Percentiles rank a stretch among this genome's conserved stretches.
Conservation (phyloP, 2,888 invertebrate species). For the Platycnemis pennipes region DNA sequence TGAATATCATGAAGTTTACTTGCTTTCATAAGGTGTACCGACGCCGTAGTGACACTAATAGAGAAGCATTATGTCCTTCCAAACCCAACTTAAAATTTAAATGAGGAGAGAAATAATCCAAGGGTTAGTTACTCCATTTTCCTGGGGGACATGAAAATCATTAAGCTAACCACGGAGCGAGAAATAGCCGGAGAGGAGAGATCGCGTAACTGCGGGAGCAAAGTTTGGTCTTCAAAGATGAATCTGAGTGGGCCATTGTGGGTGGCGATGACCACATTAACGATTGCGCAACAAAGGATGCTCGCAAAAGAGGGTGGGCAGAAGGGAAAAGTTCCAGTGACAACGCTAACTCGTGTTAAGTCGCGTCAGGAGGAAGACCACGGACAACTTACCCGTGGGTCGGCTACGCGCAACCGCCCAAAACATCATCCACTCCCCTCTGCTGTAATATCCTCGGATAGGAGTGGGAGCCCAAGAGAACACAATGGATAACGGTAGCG, state of each 20-base stretch:
- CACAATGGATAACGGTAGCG: conserved; percentile 14
- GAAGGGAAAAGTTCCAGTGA: background rate
- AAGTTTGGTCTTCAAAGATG: background rate
- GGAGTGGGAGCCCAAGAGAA: background rate
- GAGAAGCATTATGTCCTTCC: too few species aligned
- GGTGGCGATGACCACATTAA: background rate
- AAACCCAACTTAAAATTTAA: background rate
- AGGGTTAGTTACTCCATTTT: background rate
- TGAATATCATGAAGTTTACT: too few species aligned
- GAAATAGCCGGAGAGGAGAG: background rate
- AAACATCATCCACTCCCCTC: background rate
- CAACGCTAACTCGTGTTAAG: background rate
- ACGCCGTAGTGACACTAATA: too few species aligned
- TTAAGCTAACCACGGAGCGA: too few species aligned
- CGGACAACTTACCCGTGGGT: background rate
- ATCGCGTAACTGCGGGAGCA: background rate
- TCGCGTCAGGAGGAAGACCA: background rate
- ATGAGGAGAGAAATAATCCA: background rate
- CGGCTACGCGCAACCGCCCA: background rate
- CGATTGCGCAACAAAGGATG: too few species aligned
- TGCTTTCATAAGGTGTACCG: too few species aligned
- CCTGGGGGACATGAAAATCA: background rate
- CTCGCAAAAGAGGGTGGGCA: background rate
- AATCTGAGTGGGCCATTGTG: background rate
- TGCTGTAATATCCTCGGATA: background rate